phyloP scores from a whole-genome alignment of 2,888 invertebrate genomes.

The Sarcophaga caerulescens region DNA sequence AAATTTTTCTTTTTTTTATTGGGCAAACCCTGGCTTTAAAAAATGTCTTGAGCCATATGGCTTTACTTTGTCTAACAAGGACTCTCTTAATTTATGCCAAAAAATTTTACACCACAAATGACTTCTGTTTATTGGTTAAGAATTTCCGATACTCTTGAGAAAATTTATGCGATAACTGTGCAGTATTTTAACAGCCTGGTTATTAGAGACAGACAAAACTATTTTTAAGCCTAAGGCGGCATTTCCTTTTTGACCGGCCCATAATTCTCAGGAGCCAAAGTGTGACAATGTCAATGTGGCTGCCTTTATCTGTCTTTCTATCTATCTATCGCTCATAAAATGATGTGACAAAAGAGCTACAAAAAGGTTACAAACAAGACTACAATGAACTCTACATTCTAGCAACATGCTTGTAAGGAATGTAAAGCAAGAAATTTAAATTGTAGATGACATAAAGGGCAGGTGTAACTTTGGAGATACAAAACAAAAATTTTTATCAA shows the following conservation, averaged over 20 bases:
- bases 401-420: not conserved
- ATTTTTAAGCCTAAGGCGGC: not conserved
- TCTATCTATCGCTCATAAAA: constrained; percentile 52
- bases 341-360: constrained; percentile 70
- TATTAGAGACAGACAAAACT: constrained; percentile 24
- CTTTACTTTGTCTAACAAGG: no score
- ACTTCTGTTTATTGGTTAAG: constrained; percentile 45
- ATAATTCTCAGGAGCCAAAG: not conserved
- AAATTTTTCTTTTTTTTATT: no score
- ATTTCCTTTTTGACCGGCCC: not conserved
- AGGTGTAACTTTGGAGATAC: constrained; percentile 55
- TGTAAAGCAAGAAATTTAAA: not conserved
- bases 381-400: constrained; percentile 13
- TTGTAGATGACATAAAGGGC: constrained; percentile 52
- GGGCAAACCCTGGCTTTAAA: not conserved
- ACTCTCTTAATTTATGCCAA: constrained; percentile 46
- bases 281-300: not conserved
- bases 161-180: not conserved
- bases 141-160: not conserved
- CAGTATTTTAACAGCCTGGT: not conserved
- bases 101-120: constrained; percentile 54
- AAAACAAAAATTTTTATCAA: constrained; percentile 40
- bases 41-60: not conserved
- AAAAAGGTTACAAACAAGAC: constrained; percentile 63
- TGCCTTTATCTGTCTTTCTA: constrained; percentile 4